Percentiles rank a stretch among this genome's conserved stretches.
These are phyloP conservation scores for Lasioglossum leucozonium DNA, from an alignment of 2,888 invertebrate species.

Conservation along the genomic window DNA sequence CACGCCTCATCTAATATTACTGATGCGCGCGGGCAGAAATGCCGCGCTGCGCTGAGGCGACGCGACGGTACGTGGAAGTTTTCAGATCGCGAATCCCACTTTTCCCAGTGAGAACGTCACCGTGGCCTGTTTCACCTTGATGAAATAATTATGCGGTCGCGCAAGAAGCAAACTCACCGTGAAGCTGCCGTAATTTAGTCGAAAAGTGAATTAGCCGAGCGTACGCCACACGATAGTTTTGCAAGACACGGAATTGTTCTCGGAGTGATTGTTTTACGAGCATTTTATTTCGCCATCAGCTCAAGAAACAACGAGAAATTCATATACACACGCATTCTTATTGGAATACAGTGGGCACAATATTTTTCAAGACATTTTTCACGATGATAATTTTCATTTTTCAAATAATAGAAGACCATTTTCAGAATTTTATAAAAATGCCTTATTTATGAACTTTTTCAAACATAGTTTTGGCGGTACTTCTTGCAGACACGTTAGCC, in stretches of 20 bases:
- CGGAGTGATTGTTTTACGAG: too few species aligned
- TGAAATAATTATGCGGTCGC: slow-evolving; percentile 38
- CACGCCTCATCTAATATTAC: slow-evolving; percentile 9
- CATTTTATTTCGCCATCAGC: not conserved
- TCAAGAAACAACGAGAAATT: not conserved
- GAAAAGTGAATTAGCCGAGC: slow-evolving; percentile 24
- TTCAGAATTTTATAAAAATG: too few species aligned
- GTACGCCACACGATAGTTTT: slow-evolving; percentile 20
- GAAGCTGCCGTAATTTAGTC: slow-evolving; percentile 25
- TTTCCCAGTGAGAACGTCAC: not conserved
- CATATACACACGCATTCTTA: not conserved
- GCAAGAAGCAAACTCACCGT: slow-evolving; percentile 27
- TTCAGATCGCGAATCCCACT: slow-evolving; percentile 10
- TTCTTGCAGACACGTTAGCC: too few species aligned
- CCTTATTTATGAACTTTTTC: too few species aligned
- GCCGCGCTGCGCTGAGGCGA: not conserved
- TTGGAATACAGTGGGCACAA: not conserved
- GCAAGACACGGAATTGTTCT: not conserved
- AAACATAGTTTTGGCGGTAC: too few species aligned
- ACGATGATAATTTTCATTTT: not conserved
- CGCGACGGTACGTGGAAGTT: slow-evolving; percentile 6
- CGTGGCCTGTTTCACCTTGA: slow-evolving; percentile 5
- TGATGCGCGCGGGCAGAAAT: not conserved
- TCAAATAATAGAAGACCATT: not conserved
- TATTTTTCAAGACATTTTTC: not conserved